Evolutionary conservation across 2,888 invertebrate species (phyloP).

Genomic region (Microctonus brassicae): DNA sequence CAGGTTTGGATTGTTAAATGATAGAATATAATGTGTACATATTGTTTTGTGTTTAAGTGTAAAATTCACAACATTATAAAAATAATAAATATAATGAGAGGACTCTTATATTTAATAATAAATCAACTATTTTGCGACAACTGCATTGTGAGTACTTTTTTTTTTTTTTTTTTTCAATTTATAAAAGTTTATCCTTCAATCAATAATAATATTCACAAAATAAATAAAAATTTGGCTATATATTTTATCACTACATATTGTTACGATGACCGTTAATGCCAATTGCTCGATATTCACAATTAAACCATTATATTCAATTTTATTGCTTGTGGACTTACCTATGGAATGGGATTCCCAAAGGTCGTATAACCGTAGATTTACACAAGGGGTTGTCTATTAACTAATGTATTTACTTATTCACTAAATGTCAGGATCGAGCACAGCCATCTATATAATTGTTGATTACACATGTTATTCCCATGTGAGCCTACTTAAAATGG

Average conservation of each 20-base stretch:
- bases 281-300: background rate
- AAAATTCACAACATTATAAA: background rate
- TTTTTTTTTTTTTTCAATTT: too few relatives aligned
- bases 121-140: too few relatives aligned
- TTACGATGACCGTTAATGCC: too few relatives aligned
- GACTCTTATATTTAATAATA: too few relatives aligned
- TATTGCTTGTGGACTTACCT: background rate
- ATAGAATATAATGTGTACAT: background rate
- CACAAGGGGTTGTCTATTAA: background rate
- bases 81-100: background rate
- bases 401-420: background rate
- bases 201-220: background rate
- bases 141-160: too few relatives aligned
- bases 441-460: background rate
- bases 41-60: background rate
- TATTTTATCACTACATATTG: too few relatives aligned
- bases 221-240: too few relatives aligned
- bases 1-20: slow-evolving; percentile 13
- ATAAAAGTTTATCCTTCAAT: too few relatives aligned
- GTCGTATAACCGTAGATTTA: too few relatives aligned
- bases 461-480: background rate
- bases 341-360: background rate
- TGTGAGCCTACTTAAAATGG: background rate
- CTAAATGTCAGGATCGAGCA: background rate
- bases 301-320: background rate